Evolutionary conservation across 2,113 vertebrate genomes (phyloP), one percentile per base, ranked within the genome.

Genomic region (Phalacrocorax brasilianus): DNA sequence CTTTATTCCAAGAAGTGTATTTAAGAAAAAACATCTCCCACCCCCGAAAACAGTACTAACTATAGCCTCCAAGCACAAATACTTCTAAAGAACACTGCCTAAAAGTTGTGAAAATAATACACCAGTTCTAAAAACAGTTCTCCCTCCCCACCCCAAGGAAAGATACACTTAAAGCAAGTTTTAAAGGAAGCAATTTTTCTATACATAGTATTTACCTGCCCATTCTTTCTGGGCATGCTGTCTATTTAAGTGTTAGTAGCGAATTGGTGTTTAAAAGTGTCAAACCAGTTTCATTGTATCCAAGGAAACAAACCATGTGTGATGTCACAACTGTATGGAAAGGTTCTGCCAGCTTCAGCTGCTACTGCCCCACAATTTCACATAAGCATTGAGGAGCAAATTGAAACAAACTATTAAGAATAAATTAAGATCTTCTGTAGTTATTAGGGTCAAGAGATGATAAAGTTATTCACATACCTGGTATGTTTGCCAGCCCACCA

Each of bases 131-230:
- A 58, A 87, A 71, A 8, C 21, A 71, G 42, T 14, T 49, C 9
- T 33, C 50, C 1, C 1, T 0, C 4, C 8, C 2, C 9, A 9
- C 17, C 6, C 11, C 5, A 18, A 8, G 12, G 40, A 63, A 74
- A 78, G 19, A 47, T 15, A 61, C 18, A 67, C 24, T 35, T 58
- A 71, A 62, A 79, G 32, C 8, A 75, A 83, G 15, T 33, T 85
- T 45, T 42, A 61, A 73, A 40, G 47, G 52, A 72, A 67, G 21
- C 11, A 28, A 20, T 72, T 74, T 68, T 92, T 85, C 56, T 85
- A 55, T 18, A 80, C 5, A 10, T 24, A 49, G 55, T 82, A 67
- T 88, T 89, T 72, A 84, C 55, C 33, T 49, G 56, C 8, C 24
- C 23, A 88, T 24, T 17, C 26, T 66, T 65, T 72, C 28, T 30